Evolutionary conservation across 2,113 vertebrate species (phyloP).

Genomic region (Oryzias woworae): DNA sequence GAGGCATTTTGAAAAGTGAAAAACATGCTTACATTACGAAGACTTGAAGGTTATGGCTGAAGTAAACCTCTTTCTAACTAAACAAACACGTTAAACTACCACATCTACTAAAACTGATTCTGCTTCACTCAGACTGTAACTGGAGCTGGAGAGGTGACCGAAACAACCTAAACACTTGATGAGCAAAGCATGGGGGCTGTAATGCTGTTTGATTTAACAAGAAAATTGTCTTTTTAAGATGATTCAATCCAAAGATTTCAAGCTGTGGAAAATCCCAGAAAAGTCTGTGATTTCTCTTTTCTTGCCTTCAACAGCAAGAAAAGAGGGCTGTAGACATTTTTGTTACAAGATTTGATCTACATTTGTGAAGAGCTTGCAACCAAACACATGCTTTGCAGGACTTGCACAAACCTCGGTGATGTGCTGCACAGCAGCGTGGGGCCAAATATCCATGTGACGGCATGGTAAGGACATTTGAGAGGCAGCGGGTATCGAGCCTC

Average conservation of each 20-base stretch:
- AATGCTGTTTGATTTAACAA: constrained; percentile 29
- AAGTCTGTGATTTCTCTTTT: background rate
- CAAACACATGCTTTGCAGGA: constrained; percentile 29
- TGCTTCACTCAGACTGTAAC: constrained; percentile 36
- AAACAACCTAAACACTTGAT: constrained; percentile 55
- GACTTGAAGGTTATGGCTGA: constrained; percentile 62
- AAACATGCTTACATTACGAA: constrained; percentile 49
- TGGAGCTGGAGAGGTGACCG: constrained; percentile 38
- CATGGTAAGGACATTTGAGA: constrained; percentile 81
- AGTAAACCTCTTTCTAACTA: constrained; percentile 31
- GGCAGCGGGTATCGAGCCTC: constrained; percentile 58
- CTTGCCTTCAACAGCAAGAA: background rate
- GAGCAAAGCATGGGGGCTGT: constrained; percentile 50
- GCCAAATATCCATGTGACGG: constrained; percentile 67
- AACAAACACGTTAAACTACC: constrained; percentile 53
- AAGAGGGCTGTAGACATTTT: constrained; percentile 25
- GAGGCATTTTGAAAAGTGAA: constrained; percentile 24
- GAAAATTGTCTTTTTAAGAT: constrained; percentile 28
- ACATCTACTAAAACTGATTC: constrained; percentile 29
- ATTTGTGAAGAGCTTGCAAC: constrained; percentile 17
- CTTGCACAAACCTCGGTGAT: background rate
- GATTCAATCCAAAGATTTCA: constrained; percentile 10
- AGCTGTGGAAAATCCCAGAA: background rate
- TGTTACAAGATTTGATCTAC: constrained; percentile 10
- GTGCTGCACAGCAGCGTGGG: constrained; percentile 65